Evolutionary conservation across 2,888 invertebrate genomes (phyloP).

Genomic region (Aradus depressus): DNA sequence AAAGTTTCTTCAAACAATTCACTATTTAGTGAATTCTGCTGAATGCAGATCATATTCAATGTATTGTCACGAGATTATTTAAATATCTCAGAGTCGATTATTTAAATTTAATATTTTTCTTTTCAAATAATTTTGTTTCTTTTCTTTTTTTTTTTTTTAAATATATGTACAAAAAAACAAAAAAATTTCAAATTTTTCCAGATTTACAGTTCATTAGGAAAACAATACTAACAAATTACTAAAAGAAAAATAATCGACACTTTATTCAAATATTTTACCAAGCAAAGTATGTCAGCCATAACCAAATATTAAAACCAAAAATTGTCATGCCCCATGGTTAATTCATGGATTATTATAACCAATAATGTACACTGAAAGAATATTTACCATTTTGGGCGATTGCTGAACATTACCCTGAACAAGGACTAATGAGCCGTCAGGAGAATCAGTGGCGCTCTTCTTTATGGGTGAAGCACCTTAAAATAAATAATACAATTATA

Average conservation of each 20-base stretch:
- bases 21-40: too few relatives aligned
- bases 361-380: background rate
- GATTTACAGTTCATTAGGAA: background rate
- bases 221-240: too few relatives aligned
- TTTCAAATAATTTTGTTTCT: background rate
- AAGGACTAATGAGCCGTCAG: constrained; percentile 25
- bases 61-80: too few relatives aligned
- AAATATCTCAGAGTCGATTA: too few relatives aligned
- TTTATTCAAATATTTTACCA: background rate
- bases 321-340: background rate
- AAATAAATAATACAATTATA: constrained; percentile 31
- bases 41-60: too few relatives aligned
- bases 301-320: too few relatives aligned
- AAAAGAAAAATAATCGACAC: background rate
- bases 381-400: constrained; percentile 26
- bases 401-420: constrained; percentile 20
- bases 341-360: background rate
- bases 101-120: too few relatives aligned
- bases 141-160: background rate
- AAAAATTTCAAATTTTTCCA: background rate
- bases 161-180: background rate
- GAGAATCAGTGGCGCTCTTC: constrained; percentile 24
- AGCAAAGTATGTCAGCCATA: background rate
- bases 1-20: too few relatives aligned
- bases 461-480: constrained; percentile 42